Conservation (phyloP, 2,797 vertebrate species). For the Taeniopygia guttata region DNA sequence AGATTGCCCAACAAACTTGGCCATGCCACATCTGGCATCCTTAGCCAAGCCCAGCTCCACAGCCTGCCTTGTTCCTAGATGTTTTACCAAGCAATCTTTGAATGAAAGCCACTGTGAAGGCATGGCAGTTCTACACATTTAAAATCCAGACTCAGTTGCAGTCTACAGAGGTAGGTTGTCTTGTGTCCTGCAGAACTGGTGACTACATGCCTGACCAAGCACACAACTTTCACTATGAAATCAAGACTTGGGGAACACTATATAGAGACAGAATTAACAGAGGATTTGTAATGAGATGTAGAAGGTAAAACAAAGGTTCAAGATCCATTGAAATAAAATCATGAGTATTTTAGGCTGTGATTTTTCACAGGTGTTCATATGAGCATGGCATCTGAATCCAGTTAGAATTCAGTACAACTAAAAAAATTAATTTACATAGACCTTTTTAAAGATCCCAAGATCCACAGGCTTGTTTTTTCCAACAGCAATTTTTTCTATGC, state of each 20-base stretch:
- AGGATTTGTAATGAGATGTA: not conserved
- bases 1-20: not conserved
- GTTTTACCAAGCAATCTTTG: not conserved
- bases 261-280: not conserved
- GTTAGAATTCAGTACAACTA: not conserved
- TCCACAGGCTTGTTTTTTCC: not conserved
- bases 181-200: accelerated
- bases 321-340: not conserved
- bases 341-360: not conserved
- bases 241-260: not conserved
- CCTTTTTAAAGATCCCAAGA: not conserved
- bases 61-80: not conserved
- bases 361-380: not conserved
- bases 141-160: not conserved
- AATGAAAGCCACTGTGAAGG: not conserved
- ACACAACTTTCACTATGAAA: not conserved
- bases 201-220: not conserved
- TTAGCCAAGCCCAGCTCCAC: not conserved
- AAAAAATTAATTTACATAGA: not conserved
- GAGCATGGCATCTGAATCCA: not conserved
- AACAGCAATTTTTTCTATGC: not conserved
- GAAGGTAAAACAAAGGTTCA: not conserved
- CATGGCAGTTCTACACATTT: not conserved
- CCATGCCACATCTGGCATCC: not conserved
- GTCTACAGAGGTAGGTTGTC: not conserved